Evolutionary conservation across 2,888 invertebrate species (phyloP).

Genomic region (Leucoptera coffeella): DNA sequence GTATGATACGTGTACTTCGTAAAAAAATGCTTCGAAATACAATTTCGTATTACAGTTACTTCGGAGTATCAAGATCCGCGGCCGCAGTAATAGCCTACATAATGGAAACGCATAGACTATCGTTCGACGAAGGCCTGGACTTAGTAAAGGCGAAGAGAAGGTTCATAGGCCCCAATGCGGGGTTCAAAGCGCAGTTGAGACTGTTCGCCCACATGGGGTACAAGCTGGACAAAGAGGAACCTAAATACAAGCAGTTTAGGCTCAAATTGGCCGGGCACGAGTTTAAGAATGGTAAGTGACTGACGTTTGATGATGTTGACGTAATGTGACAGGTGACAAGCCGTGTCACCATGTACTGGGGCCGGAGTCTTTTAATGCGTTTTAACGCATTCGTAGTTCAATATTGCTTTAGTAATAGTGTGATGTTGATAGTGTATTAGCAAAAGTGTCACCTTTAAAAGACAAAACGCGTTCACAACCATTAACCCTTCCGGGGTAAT

Average conservation of each 20-base stretch:
- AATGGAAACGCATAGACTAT: conserved; percentile 78
- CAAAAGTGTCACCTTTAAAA: too few relatives aligned
- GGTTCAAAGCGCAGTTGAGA: conserved; percentile 73
- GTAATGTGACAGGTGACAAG: too few relatives aligned
- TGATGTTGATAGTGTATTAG: too few relatives aligned
- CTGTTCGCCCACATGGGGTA: conserved; percentile 75
- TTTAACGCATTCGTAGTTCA: too few relatives aligned
- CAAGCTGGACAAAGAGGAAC: conserved; percentile 60
- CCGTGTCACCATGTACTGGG: too few relatives aligned
- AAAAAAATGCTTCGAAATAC: conserved; percentile 3
- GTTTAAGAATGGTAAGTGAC: conserved; percentile 59
- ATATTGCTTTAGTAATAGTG: too few relatives aligned
- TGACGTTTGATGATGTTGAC: too few relatives aligned
- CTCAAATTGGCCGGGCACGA: conserved; percentile 75
- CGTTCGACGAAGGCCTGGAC: conserved; percentile 62
- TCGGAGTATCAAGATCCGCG: conserved; percentile 86
- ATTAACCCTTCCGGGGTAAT: too few relatives aligned
- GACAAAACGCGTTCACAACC: too few relatives aligned
- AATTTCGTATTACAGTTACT: conserved; percentile 69
- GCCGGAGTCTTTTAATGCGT: too few relatives aligned
- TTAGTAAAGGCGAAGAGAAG: conserved; percentile 64
- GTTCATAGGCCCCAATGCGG: conserved; percentile 72
- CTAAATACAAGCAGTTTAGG: conserved; percentile 69
- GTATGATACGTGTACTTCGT: conserved; percentile 6
- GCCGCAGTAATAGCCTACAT: conserved; percentile 80